phyloP scores from a whole-genome alignment of 2,888 invertebrate genomes.

The Hypercompe scribonia region DNA sequence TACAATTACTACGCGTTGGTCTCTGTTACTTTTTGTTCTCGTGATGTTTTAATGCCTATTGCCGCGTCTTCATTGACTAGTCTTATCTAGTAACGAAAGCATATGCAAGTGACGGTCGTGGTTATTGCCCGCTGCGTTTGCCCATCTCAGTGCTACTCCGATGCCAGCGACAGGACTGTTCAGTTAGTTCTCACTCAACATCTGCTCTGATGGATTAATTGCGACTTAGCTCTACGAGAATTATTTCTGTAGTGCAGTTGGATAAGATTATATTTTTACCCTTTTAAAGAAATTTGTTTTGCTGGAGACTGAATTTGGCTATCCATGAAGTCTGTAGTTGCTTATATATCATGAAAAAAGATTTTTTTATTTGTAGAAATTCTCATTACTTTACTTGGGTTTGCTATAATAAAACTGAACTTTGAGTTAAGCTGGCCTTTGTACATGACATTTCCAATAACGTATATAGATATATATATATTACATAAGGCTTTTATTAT shows the following conservation, averaged over 20 bases:
- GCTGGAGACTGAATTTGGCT: not conserved
- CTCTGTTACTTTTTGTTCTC: not conserved
- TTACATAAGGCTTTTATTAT: too few relatives aligned
- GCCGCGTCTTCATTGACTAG: conserved; percentile 22
- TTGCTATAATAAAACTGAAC: too few relatives aligned
- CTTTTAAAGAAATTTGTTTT: not conserved
- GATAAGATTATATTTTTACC: not conserved
- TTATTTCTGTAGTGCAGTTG: not conserved
- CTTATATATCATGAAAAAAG: too few relatives aligned
- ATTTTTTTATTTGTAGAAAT: too few relatives aligned
- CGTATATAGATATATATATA: too few relatives aligned
- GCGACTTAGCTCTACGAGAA: conserved; percentile 31
- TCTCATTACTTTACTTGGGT: too few relatives aligned
- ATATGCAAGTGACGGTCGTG: conserved; percentile 61
- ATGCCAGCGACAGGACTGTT: conserved; percentile 55
- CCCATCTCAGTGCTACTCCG: conserved; percentile 56
- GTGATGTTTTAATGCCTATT: conserved; percentile 29
- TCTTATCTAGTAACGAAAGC: conserved; percentile 29
- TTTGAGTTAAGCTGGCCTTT: too few relatives aligned
- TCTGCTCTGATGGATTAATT: conserved; percentile 52
- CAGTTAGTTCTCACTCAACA: conserved; percentile 50
- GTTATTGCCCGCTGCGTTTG: conserved; percentile 64
- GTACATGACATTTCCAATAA: too few relatives aligned
- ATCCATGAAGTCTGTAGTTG: not conserved
- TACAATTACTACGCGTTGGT: not conserved